Evolutionary conservation across 2,113 vertebrate species (phyloP), one percentile per base, ranked within the genome.

Genomic region (Syngnathus scovelli): DNA sequence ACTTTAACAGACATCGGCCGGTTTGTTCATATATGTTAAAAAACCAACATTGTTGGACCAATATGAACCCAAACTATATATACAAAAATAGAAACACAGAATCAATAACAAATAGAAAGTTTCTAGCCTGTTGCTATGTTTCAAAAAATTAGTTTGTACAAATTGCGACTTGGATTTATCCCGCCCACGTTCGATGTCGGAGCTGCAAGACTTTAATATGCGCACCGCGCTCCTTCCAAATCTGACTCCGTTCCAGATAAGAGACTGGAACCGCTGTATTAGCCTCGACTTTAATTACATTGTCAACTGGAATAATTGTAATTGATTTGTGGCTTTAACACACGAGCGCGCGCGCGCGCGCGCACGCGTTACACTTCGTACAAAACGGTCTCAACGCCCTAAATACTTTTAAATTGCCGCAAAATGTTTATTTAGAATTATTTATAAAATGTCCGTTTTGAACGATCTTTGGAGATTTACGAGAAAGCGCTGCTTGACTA

Each of bases 301-400:
- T 95, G 95, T 95, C 94, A 96, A 91, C 91, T 91, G 92, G 94
- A 95, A 95, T 93, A 96, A 96, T 92, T 89, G 92, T 92, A 88
- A 95, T 94, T 94, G 94, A 96, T 95, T 93, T 90, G 71, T 90
- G 85, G 86, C 86, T 85, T 78, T 87, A 21, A n/a, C 52, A 21
- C 48, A 4, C 55, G 3, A 36, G 70, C 68, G 61, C 46, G 36
- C 67, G 23, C 59, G 33, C 38, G 5, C 41, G 49, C 64, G 55
- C 38, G 5, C 41, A 49, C 64, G 55, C 65, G n/a, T 51, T 66
- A 3, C 64, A 38, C 44, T 27, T 38, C 55, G 43, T 46, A 36
- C 37, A 60, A 36, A 37, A 58, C n/a, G 8, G 5, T 12, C 19
- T n/a, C 37, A 60, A 16, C 3, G 27, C 55, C 27, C 4, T 21